Evolutionary conservation across 2,113 vertebrate genomes (phyloP).

Genomic region (Equus quagga): DNA sequence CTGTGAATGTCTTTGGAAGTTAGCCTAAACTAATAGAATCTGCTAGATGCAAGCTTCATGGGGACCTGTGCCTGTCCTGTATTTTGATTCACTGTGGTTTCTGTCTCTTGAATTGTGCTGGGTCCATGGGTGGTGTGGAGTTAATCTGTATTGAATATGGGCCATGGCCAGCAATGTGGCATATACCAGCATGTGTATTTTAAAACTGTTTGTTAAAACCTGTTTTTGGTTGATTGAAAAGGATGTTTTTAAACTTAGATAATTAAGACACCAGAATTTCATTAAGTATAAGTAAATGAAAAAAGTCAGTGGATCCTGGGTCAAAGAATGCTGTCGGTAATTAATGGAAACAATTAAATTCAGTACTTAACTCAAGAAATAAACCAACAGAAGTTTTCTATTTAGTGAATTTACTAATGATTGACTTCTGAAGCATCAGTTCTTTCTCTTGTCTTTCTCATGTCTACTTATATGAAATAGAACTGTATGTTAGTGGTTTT

Average conservation of each 20-base stretch:
- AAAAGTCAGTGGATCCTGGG: background rate
- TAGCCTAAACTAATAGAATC: background rate
- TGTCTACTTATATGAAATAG: background rate
- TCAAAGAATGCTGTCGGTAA: background rate
- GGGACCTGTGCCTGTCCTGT: background rate
- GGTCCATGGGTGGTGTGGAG: background rate
- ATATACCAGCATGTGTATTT: background rate
- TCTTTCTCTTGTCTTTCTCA: background rate
- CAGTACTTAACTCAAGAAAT: background rate
- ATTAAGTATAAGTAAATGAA: constrained; percentile 5
- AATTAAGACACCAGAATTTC: background rate
- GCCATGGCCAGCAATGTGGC: background rate
- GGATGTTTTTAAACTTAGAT: background rate
- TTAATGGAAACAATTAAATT: background rate
- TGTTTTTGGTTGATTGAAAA: background rate
- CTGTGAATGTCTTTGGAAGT: background rate
- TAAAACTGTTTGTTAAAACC: background rate
- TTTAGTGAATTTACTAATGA: background rate
- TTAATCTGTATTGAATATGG: background rate
- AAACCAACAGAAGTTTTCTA: background rate
- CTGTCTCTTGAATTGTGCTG: background rate
- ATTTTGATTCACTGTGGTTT: background rate
- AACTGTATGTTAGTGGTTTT: constrained; percentile 10
- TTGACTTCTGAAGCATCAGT: background rate
- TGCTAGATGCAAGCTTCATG: background rate